Percentiles rank a stretch among this genome's conserved stretches.
Conservation (phyloP, 2,797 vertebrate genomes). For the Pantherophis vulpinus region DNA sequence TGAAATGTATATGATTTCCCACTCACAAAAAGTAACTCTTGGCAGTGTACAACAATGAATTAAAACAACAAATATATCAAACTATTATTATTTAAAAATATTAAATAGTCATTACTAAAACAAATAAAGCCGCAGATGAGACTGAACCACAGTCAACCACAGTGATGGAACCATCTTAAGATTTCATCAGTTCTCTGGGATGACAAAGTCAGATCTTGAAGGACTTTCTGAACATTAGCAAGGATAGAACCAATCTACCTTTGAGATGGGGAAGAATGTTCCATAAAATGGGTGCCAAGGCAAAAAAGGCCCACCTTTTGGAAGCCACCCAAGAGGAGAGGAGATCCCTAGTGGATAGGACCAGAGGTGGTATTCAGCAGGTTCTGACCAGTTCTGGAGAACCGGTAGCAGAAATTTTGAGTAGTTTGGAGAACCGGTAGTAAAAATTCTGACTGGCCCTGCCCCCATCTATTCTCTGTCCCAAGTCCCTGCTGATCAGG, state of each 20-base stretch:
- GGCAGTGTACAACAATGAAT: background rate
- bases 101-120: background rate
- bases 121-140: background rate
- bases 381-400: too few species aligned
- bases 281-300: background rate
- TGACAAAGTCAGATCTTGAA: background rate
- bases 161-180: background rate
- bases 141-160: background rate
- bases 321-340: background rate
- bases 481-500: too few species aligned
- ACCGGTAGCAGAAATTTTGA: too few species aligned
- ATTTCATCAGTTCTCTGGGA: background rate
- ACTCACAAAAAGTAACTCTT: background rate
- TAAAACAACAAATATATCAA: background rate
- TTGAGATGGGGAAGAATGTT: background rate
- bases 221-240: background rate
- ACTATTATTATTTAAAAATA: background rate
- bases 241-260: background rate
- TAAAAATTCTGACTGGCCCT: too few species aligned
- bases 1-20: background rate
- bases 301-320: background rate
- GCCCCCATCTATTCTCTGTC: too few species aligned
- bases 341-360: background rate
- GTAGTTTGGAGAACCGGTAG: too few species aligned
- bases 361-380: too few species aligned